Evolutionary conservation across 2,797 vertebrate species (phyloP).

Genomic region (Meda fulgida): DNA sequence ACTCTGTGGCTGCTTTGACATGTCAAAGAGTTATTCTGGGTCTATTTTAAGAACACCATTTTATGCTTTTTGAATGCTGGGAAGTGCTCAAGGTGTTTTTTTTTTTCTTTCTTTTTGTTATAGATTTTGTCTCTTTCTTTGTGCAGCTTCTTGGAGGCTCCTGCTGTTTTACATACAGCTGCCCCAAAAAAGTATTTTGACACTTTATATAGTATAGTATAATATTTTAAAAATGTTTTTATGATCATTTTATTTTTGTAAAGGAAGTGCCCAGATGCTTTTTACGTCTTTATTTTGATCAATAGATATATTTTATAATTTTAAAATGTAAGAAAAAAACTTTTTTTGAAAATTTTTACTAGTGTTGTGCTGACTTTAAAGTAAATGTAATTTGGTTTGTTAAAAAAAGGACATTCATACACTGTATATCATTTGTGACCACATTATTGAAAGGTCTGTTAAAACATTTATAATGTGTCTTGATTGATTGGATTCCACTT

Average conservation of each 20-base stretch:
- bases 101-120: slow-evolving; percentile 21
- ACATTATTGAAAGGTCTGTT: not conserved
- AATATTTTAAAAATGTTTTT: not conserved
- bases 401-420: not conserved
- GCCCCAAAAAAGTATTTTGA: not conserved
- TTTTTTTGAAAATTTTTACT: not conserved
- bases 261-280: not conserved
- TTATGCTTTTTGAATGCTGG: slow-evolving; percentile 37
- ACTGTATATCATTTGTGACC: not conserved
- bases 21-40: slow-evolving; percentile 46
- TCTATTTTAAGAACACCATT: slow-evolving; percentile 46
- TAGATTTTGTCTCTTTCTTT: slow-evolving; percentile 28
- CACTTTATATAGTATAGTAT: not conserved
- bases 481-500: not conserved
- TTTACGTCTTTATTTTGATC: not conserved
- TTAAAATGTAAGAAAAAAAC: not conserved
- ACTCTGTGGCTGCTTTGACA: slow-evolving; percentile 44
- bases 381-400: not conserved
- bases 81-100: slow-evolving; percentile 27
- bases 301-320: not conserved
- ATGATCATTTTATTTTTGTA: not conserved
- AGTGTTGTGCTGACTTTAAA: not conserved
- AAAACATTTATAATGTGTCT: not conserved
- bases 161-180: slow-evolving; percentile 37
- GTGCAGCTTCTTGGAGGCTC: slow-evolving; percentile 5